Percentiles rank a stretch among this genome's conserved stretches.
These are phyloP conservation scores for Acipenser oxyrinchus DNA, from an alignment of 2,797 vertebrate genomes.

Conservation along the genomic window DNA sequence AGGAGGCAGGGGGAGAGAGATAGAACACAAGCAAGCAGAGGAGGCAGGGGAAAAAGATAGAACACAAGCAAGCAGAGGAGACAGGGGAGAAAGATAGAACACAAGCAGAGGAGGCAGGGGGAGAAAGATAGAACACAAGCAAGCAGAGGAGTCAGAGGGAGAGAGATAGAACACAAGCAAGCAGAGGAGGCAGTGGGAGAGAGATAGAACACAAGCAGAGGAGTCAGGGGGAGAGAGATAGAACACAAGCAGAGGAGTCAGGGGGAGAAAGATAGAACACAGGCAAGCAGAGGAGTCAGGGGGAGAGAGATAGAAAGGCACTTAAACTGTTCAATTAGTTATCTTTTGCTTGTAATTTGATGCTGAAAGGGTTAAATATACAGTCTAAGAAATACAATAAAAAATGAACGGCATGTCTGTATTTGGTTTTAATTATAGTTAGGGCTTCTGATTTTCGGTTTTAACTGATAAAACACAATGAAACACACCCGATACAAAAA, in stretches of 20 bases:
- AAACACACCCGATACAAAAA: no score
- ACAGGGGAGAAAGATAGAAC: slow-evolving; percentile 1
- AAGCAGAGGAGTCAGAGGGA: not conserved
- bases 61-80: not conserved
- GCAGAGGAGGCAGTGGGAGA: not conserved
- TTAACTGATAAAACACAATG: no score
- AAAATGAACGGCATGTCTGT: not conserved
- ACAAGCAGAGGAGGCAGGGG: not conserved
- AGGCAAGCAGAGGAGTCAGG: not conserved
- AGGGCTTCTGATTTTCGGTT: no score
- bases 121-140: not conserved
- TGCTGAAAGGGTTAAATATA: no score
- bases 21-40: no score
- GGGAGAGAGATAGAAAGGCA: not conserved
- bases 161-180: not conserved
- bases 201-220: not conserved
- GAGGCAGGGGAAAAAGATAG: not conserved
- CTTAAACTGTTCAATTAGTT: no score
- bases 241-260: not conserved
- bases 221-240: not conserved
- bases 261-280: not conserved
- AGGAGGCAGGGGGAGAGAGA: no score
- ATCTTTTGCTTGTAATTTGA: no score
- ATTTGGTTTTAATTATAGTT: no score
- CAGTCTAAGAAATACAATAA: not conserved